A percentile compares a stretch with the other conserved stretches of the same genome.
Conservation (phyloP, 2,113 vertebrate genomes). For the Onychostoma macrolepis region DNA sequence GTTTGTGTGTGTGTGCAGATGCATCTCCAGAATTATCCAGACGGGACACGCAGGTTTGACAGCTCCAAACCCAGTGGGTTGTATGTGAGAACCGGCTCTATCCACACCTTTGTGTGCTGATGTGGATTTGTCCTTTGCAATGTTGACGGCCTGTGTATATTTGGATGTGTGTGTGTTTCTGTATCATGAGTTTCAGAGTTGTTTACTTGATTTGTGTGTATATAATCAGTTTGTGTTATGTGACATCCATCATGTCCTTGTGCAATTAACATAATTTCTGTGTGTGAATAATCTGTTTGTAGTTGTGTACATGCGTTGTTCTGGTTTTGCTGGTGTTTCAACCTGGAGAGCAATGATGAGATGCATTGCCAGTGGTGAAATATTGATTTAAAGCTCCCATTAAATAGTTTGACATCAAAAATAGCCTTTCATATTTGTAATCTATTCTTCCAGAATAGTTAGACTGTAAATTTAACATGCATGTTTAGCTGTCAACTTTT, state of each 20-base stretch:
- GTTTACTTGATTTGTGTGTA: constrained; percentile 13
- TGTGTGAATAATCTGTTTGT: neutral
- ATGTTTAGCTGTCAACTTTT: neutral
- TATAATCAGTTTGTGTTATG: neutral
- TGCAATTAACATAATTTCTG: neutral
- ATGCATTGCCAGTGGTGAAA: constrained; percentile 2
- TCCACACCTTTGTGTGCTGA: neutral
- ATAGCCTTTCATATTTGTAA: neutral
- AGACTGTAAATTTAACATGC: neutral
- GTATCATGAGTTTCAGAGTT: neutral
- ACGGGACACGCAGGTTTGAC: constrained; percentile 11
- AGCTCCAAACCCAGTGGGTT: neutral
- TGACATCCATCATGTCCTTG: constrained; percentile 2
- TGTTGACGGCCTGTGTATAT: neutral
- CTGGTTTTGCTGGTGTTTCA: neutral
- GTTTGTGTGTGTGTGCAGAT: constrained; percentile 3
- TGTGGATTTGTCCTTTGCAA: constrained; percentile 4
- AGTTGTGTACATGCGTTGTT: neutral
- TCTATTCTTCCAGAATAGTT: neutral
- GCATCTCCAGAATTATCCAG: constrained; percentile 30
- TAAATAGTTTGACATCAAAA: neutral
- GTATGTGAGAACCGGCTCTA: neutral
- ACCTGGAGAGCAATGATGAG: neutral
- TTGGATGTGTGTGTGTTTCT: neutral
- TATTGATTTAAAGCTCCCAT: neutral